Percentiles rank a stretch among this genome's conserved stretches.
These are phyloP conservation scores for Minunthozetes semirufus DNA, from an alignment of 2,888 invertebrate species.

Conservation along the genomic window DNA sequence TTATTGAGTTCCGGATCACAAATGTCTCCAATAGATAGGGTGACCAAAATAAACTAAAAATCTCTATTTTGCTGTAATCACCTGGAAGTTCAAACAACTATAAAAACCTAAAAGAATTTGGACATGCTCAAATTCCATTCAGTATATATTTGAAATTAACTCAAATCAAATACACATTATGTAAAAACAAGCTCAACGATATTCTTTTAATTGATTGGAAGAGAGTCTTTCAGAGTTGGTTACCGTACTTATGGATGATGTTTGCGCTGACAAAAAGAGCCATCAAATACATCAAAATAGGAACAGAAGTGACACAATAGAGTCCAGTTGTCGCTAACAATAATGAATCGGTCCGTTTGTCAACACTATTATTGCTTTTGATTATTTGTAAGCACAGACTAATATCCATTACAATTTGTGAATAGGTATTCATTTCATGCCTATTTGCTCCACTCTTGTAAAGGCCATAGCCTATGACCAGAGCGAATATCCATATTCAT, in stretches of 20 bases:
- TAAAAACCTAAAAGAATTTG: too few relatives aligned
- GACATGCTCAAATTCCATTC: too few relatives aligned
- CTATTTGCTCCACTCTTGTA: background rate
- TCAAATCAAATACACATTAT: too few relatives aligned
- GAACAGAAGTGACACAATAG: background rate
- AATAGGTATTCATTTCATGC: background rate
- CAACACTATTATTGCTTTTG: constrained; percentile 16
- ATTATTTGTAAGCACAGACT: background rate
- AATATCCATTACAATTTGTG: too few relatives aligned
- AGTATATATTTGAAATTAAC: too few relatives aligned
- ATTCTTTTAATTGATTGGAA: too few relatives aligned
- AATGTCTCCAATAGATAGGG: background rate
- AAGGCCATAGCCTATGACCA: background rate
- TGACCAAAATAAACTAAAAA: too few relatives aligned
- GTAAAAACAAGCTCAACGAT: too few relatives aligned
- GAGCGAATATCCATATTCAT: background rate
- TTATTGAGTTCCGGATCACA: constrained; percentile 28
- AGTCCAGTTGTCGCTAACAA: constrained; percentile 18
- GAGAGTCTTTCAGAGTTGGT: too few relatives aligned
- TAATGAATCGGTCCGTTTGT: constrained; percentile 24
- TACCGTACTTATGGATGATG: too few relatives aligned
- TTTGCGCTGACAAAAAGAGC: constrained; percentile 14
- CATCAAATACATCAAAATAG: background rate
- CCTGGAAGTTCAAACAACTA: too few relatives aligned
- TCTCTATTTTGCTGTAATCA: too few relatives aligned